These are phyloP conservation scores for Sarcophaga bullata DNA, from an alignment of 1,140 invertebrate species.

Conservation along the genomic window DNA sequence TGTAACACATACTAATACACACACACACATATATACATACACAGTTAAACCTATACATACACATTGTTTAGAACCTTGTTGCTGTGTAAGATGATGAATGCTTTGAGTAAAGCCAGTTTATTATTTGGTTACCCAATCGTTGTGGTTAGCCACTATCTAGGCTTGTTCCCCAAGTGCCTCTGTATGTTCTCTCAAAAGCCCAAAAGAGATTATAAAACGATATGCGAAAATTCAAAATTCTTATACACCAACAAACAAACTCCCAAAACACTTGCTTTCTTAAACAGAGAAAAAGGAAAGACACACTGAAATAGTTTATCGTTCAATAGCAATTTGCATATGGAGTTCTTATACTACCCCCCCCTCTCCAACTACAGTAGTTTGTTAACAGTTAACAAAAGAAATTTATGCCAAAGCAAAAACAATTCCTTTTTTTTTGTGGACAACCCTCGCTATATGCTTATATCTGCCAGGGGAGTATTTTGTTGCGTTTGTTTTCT, in stretches of 20 bases:
- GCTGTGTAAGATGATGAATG: not conserved
- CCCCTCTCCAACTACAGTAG: too few species aligned
- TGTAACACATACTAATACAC: slow-evolving; percentile 33
- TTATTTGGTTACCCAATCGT: not conserved
- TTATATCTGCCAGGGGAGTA: too few species aligned
- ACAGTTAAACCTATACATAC: not conserved
- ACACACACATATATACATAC: not conserved
- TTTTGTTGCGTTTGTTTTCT: too few species aligned
- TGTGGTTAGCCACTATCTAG: not conserved
- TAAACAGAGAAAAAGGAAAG: too few species aligned
- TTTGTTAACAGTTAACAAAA: too few species aligned
- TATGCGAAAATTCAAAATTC: not conserved
- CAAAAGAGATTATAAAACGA: slow-evolving; percentile 17
- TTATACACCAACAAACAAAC: not conserved
- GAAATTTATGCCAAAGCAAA: too few species aligned
- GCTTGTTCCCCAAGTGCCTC: not conserved
- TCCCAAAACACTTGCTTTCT: too few species aligned
- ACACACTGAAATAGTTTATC: too few species aligned
- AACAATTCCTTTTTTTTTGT: too few species aligned
- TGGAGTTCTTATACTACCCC: too few species aligned
- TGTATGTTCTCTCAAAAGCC: not conserved
- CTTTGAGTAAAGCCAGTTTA: not conserved
- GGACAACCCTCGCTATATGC: too few species aligned
- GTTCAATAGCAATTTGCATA: too few species aligned
- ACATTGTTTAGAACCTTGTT: not conserved